Percentiles rank a stretch among this genome's conserved stretches.
phyloP scores from a whole-genome alignment of 2,797 vertebrate species.

The Urosaurus nigricauda region DNA sequence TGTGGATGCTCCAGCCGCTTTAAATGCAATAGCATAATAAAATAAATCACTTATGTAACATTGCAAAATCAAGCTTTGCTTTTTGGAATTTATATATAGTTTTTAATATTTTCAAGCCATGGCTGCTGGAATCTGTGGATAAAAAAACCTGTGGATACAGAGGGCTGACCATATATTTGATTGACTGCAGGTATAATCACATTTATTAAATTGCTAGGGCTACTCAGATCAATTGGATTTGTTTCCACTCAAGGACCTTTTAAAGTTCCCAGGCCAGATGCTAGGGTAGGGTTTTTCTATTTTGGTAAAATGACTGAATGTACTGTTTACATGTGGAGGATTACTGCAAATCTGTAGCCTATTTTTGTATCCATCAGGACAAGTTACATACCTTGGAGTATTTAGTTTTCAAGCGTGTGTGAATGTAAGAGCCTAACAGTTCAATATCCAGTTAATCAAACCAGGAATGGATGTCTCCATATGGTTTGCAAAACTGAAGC shows the following conservation, averaged over 20 bases:
- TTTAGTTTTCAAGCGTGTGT: conserved; percentile 5
- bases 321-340: neutral
- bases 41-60: no score
- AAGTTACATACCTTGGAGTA: neutral
- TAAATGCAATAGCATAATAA: no score
- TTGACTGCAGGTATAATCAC: neutral
- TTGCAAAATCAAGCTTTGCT: no score
- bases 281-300: neutral
- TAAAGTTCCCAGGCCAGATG: no score
- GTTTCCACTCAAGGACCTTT: neutral
- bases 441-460: neutral
- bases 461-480: neutral
- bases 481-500: neutral
- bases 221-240: neutral
- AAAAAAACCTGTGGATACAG: no score
- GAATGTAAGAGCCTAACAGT: neutral
- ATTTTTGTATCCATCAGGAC: neutral
- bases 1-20: no score
- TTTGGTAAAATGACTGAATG: neutral
- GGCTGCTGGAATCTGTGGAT: no score
- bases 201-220: no score
- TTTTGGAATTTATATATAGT: no score
- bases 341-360: neutral
- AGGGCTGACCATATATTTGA: no score
- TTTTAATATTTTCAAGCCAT: no score